phyloP scores from a whole-genome alignment of 2,797 vertebrate species.

The Diplodus puntazzo region DNA sequence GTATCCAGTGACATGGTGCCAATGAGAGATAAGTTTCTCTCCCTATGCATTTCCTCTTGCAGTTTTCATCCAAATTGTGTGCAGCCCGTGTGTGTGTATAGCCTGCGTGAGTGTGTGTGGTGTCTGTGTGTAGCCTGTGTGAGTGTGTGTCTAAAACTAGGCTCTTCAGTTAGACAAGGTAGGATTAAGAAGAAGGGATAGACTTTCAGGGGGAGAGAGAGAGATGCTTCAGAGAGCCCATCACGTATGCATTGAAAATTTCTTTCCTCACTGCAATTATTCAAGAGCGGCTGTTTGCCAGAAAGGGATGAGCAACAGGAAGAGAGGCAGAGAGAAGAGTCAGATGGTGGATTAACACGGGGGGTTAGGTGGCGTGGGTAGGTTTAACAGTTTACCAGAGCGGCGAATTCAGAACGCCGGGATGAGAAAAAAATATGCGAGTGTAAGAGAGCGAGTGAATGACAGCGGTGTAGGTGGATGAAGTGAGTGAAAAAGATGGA shows the following conservation, averaged over 20 bases:
- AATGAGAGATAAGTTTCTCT: constrained; percentile 61
- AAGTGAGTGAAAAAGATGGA: constrained; percentile 76
- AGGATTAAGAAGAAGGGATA: constrained; percentile 82
- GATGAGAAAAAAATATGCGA: constrained; percentile 11
- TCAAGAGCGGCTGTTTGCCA: constrained; percentile 82
- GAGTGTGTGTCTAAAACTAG: constrained; percentile 55
- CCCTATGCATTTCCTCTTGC: constrained; percentile 67
- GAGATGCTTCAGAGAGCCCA: constrained; percentile 78
- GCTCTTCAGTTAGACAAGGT: constrained; percentile 79
- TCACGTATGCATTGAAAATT: constrained; percentile 90
- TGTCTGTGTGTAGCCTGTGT: constrained; percentile 34
- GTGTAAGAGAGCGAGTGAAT: background rate
- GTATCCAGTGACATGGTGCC: constrained; percentile 56
- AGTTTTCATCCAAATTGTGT: constrained; percentile 61
- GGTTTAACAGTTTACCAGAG: constrained; percentile 61
- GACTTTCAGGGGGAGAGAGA: constrained; percentile 74
- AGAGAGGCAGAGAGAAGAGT: constrained; percentile 58
- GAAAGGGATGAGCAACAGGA: constrained; percentile 64
- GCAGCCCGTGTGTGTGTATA: background rate
- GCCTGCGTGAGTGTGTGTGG: constrained; percentile 32
- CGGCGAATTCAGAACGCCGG: constrained; percentile 48
- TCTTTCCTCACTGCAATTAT: constrained; percentile 87
- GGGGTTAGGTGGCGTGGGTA: constrained; percentile 66
- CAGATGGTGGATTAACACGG: constrained; percentile 73
- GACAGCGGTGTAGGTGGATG: constrained; percentile 44